Conservation (phyloP, 2,113 vertebrate genomes). For the Laticauda colubrina region DNA sequence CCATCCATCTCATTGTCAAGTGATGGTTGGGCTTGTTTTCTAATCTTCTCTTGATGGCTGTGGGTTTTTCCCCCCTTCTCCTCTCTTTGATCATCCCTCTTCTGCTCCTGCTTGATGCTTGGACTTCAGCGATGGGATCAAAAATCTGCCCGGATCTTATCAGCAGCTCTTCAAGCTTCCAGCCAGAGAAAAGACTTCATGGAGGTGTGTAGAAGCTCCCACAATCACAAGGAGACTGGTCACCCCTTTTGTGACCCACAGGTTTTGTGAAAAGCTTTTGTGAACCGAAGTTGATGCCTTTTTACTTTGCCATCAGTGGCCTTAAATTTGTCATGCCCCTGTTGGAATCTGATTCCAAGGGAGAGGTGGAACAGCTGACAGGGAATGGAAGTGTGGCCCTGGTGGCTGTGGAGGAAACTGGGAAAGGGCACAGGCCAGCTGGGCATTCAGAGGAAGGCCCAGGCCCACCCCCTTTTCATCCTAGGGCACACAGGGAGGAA, state of each 20-base stretch:
- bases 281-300: neutral
- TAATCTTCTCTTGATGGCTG: neutral
- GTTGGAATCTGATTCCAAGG: too few species aligned
- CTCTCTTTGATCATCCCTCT: neutral
- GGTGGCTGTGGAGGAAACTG: too few species aligned
- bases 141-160: constrained; percentile 84
- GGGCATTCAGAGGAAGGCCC: too few species aligned
- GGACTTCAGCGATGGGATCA: constrained; percentile 88
- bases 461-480: too few species aligned
- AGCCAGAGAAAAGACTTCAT: constrained; percentile 97
- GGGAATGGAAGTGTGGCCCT: too few species aligned
- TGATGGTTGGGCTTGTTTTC: neutral
- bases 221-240: neutral
- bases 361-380: too few species aligned
- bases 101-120: neutral
- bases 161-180: constrained; percentile 85
- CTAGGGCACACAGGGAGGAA: too few species aligned
- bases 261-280: neutral
- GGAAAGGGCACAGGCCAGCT: too few species aligned
- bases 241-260: neutral
- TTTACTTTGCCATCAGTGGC: neutral
- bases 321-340: neutral
- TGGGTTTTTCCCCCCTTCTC: neutral
- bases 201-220: constrained; percentile 78
- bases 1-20: neutral